Conservation (phyloP, 2,113 vertebrate genomes). For the Amphilophus citrinellus region DNA sequence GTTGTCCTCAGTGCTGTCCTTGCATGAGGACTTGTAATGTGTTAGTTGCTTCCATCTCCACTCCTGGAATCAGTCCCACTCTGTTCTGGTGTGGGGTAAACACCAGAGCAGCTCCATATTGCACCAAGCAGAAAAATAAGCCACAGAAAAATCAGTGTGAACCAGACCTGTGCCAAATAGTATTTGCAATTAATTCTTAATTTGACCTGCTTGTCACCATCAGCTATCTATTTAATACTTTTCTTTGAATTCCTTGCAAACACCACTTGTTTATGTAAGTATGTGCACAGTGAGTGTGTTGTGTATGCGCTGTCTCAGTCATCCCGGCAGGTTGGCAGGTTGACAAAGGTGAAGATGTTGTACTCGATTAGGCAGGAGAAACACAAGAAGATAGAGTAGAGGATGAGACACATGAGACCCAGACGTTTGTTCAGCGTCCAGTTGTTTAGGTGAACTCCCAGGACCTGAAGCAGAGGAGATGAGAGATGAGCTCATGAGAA, state of each 20-base stretch:
- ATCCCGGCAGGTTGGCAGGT: slow-evolving; percentile 95
- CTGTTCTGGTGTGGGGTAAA: slow-evolving; percentile 6
- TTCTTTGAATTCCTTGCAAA: slow-evolving; percentile 4
- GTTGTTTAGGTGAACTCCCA: slow-evolving; percentile 95
- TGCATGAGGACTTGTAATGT: slow-evolving; percentile 10
- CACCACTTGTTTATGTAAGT: slow-evolving; percentile 1
- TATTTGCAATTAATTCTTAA: slow-evolving; percentile 2
- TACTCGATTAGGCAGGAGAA: slow-evolving; percentile 99
- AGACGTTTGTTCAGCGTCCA: slow-evolving; percentile 95
- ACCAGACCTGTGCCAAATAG: slow-evolving; percentile 14
- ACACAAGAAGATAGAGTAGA: slow-evolving; percentile 96
- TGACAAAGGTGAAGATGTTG: slow-evolving; percentile 99
- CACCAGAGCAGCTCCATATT: slow-evolving; percentile 58
- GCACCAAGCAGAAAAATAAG: slow-evolving; percentile 55
- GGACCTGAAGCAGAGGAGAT: slow-evolving; percentile 81
- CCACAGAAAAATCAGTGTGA: slow-evolving; percentile 22
- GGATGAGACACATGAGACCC: slow-evolving; percentile 89
- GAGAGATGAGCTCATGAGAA: neutral
- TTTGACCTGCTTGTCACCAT: neutral
- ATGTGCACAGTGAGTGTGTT: slow-evolving; percentile 13
- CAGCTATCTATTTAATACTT: neutral
- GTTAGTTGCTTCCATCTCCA: slow-evolving; percentile 28
- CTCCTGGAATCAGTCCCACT: slow-evolving; percentile 31
- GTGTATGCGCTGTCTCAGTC: slow-evolving; percentile 76
- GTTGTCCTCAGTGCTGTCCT: slow-evolving; percentile 21